These are phyloP conservation scores for Cetonia aurata DNA, from an alignment of 2,888 invertebrate species.

Conservation along the genomic window DNA sequence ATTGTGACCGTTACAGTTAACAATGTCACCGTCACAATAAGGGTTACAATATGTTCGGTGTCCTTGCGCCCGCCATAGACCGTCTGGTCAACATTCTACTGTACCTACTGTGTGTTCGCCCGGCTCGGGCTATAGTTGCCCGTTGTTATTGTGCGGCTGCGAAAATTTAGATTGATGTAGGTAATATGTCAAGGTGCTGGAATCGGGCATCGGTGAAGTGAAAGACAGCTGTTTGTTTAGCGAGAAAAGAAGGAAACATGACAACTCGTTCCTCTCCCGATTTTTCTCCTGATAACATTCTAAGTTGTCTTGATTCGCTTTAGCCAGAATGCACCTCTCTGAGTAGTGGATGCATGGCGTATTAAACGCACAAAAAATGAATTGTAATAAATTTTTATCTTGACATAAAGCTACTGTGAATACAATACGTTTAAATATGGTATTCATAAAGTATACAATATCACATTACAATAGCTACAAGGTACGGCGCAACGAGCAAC, in stretches of 20 bases:
- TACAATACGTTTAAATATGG: slow-evolving; percentile 27
- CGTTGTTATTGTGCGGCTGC: slow-evolving; percentile 46
- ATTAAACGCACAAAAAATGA: slow-evolving; percentile 30
- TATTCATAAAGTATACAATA: slow-evolving; percentile 34
- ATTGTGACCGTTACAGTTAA: slow-evolving; percentile 64
- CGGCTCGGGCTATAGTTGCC: slow-evolving; percentile 48
- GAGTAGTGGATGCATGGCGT: slow-evolving; percentile 18
- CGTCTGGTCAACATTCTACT: slow-evolving; percentile 43
- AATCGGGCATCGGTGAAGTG: slow-evolving; percentile 33
- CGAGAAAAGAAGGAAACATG: slow-evolving; percentile 39
- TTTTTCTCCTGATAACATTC: slow-evolving; percentile 28
- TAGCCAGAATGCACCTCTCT: slow-evolving; percentile 1
- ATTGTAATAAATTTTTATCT: slow-evolving; percentile 38
- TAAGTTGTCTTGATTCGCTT: slow-evolving; percentile 35
- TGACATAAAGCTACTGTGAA: slow-evolving; percentile 35
- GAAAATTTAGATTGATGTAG: slow-evolving; percentile 54
- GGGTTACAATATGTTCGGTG: slow-evolving; percentile 59
- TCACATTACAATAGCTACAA: slow-evolving; percentile 21
- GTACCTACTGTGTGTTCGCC: slow-evolving; percentile 51
- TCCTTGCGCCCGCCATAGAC: slow-evolving; percentile 53
- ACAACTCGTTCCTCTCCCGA: slow-evolving; percentile 40
- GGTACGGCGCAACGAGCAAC: slow-evolving; percentile 3
- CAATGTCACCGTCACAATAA: slow-evolving; percentile 59
- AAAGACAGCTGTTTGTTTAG: slow-evolving; percentile 45
- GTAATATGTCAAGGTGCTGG: slow-evolving; percentile 49